Evolutionary conservation across 2,888 invertebrate genomes (phyloP).

Genomic region (Terebella lapidaria): DNA sequence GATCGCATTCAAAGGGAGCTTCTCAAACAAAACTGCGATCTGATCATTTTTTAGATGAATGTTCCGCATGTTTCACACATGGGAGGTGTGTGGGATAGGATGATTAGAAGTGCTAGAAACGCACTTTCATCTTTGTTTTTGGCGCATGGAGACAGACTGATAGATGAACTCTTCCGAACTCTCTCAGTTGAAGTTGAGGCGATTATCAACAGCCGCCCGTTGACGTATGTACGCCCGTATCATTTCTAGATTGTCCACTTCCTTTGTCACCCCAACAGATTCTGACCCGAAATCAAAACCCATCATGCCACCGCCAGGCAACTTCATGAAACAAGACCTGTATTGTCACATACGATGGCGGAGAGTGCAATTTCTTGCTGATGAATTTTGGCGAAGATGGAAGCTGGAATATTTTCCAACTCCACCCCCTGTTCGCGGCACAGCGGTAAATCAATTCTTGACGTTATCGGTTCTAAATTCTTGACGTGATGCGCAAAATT

Average conservation of each 20-base stretch:
- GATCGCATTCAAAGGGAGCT: not conserved
- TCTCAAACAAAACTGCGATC: not conserved
- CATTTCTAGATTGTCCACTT: not conserved
- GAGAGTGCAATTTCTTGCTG: conserved; percentile 23
- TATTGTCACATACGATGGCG: conserved; percentile 25
- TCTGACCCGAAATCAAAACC: conserved; percentile 10
- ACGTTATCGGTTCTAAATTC: too few species aligned
- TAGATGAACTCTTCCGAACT: conserved; percentile 4
- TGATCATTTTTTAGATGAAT: conserved; percentile 1
- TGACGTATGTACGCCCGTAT: not conserved
- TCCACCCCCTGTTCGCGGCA: too few species aligned
- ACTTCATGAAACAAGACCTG: conserved; percentile 21
- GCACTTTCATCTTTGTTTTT: not conserved
- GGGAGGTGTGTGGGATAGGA: conserved; percentile 7
- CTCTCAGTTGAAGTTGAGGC: not conserved
- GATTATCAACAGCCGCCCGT: conserved; percentile 7
- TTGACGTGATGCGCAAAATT: too few species aligned
- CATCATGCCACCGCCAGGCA: conserved; percentile 22
- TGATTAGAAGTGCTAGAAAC: conserved; percentile 2
- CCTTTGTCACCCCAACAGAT: conserved; percentile 17
- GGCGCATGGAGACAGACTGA: not conserved
- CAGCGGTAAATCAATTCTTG: too few species aligned
- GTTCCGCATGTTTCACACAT: conserved; percentile 6
- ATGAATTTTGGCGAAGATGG: conserved; percentile 29
- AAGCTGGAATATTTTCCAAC: conserved; percentile 21